These are phyloP conservation scores for Psettodes erumei DNA, from an alignment of 2,113 vertebrate genomes.

Conservation along the genomic window DNA sequence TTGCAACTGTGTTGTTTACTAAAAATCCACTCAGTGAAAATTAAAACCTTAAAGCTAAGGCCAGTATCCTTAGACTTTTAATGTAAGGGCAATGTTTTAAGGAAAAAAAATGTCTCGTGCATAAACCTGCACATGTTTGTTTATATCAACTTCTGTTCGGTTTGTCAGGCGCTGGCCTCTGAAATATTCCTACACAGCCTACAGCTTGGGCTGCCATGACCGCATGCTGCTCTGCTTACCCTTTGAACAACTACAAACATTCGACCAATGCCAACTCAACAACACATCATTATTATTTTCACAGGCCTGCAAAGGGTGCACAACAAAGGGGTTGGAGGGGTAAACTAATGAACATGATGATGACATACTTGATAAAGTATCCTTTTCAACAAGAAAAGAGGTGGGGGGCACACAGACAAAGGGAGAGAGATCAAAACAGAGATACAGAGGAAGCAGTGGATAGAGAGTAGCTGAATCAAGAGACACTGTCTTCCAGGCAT, in stretches of 20 bases:
- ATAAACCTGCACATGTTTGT: slow-evolving; percentile 1
- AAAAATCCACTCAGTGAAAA: no score
- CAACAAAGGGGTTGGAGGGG: background rate
- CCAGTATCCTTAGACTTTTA: no score
- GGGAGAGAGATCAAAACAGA: slow-evolving; percentile 30
- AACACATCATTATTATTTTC: slow-evolving; percentile 26
- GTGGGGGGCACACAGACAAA: background rate
- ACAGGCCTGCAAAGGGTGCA: background rate
- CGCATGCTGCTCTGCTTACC: slow-evolving; percentile 1
- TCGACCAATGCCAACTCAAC: slow-evolving; percentile 8
- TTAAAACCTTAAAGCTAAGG: no score
- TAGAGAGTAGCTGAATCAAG: slow-evolving; percentile 32
- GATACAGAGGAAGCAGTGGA: slow-evolving; percentile 5
- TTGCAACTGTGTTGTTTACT: no score
- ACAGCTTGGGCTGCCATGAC: background rate
- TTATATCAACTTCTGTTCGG: slow-evolving; percentile 11
- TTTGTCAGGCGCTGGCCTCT: slow-evolving; percentile 2
- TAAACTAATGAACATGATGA: slow-evolving; percentile 38
- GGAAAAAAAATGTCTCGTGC: background rate
- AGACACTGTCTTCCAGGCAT: slow-evolving; percentile 48
- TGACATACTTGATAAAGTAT: slow-evolving; percentile 26
- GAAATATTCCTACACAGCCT: slow-evolving; percentile 8
- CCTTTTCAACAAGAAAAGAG: slow-evolving; percentile 12
- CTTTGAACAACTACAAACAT: slow-evolving; percentile 35
- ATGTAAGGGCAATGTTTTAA: background rate